Evolutionary conservation across 2,797 vertebrate species (phyloP).

Genomic region (Columba guinea): DNA sequence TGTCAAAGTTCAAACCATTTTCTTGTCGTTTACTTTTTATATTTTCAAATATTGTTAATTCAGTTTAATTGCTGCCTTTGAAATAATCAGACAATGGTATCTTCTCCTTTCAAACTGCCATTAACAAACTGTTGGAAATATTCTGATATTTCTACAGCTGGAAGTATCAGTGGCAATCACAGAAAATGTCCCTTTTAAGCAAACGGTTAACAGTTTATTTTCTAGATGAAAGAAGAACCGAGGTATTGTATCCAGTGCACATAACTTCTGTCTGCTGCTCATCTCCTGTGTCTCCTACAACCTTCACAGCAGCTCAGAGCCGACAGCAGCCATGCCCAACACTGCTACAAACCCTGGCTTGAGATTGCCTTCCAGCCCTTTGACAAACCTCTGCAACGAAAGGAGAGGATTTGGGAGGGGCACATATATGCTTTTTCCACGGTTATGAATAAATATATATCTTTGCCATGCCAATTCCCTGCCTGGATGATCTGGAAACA

Average conservation of each 20-base stretch:
- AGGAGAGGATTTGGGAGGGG: accelerated
- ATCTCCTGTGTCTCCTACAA: background rate
- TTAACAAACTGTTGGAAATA: background rate
- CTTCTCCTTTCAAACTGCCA: background rate
- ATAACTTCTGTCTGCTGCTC: background rate
- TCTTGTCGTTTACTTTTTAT: background rate
- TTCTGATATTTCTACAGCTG: background rate
- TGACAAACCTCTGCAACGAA: background rate
- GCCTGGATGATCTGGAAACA: background rate
- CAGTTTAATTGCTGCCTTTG: background rate
- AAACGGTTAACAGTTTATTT: background rate
- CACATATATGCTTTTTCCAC: background rate
- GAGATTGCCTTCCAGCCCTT: background rate
- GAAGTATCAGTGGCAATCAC: background rate
- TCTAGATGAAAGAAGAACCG: background rate
- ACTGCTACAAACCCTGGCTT: background rate
- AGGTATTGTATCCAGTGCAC: background rate
- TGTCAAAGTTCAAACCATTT: background rate
- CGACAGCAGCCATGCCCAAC: background rate
- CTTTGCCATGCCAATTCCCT: background rate
- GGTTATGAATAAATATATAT: background rate
- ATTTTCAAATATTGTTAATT: slow-evolving; percentile 1
- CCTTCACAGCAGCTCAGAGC: background rate
- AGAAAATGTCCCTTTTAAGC: background rate
- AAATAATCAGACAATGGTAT: background rate